These are phyloP conservation scores for Premnoplex brunnescens DNA, from an alignment of 2,797 vertebrate species.

Conservation along the genomic window DNA sequence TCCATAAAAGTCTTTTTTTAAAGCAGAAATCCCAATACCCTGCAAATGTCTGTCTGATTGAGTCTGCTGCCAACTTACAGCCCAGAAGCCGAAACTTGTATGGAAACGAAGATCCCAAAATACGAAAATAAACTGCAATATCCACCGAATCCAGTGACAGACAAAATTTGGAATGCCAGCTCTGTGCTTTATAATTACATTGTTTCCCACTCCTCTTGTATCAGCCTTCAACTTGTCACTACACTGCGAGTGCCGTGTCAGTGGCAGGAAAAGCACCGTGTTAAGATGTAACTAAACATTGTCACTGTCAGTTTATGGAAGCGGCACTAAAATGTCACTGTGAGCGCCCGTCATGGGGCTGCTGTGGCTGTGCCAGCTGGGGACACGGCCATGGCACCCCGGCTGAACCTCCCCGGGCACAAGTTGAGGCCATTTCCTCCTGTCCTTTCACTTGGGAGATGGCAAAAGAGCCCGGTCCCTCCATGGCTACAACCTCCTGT, in stretches of 20 bases:
- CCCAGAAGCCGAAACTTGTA: background rate
- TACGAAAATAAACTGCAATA: background rate
- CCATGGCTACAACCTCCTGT: background rate
- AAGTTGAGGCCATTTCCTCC: background rate
- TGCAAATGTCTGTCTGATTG: background rate
- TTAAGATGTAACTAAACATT: constrained; percentile 59
- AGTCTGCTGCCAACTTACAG: background rate
- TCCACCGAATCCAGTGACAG: background rate
- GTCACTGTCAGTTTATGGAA: constrained; percentile 59
- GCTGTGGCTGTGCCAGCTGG: background rate
- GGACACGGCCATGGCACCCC: fast-evolving
- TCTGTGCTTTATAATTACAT: constrained; percentile 18
- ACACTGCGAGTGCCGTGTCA: constrained; percentile 8
- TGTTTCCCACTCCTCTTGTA: constrained; percentile 47
- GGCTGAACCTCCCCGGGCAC: background rate
- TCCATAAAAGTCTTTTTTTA: background rate
- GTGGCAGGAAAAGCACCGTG: constrained; percentile 9
- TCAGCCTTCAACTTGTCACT: constrained; percentile 62
- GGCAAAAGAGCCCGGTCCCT: background rate
- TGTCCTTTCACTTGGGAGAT: background rate
- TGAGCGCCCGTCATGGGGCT: background rate
- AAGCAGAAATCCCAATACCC: background rate
- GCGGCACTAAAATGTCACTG: background rate
- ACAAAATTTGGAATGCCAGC: background rate
- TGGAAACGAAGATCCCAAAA: background rate